phyloP scores from a whole-genome alignment of 30 jellyfish, hydroid and myxozoan species.

The Aurelia aurita complex sp. Pacific region DNA sequence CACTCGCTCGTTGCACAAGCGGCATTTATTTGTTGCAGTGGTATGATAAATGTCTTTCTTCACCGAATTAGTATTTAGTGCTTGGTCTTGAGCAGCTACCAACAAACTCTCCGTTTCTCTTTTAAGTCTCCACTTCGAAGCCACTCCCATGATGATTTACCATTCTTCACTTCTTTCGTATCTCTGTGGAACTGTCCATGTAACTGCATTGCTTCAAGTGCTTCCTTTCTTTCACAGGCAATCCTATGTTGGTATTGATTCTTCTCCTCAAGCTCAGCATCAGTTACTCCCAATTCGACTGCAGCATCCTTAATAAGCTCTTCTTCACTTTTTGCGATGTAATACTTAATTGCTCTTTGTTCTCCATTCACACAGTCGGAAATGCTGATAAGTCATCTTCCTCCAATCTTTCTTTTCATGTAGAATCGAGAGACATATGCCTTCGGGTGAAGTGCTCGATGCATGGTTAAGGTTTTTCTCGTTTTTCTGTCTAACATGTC shows the following conservation, averaged over 20 bases:
- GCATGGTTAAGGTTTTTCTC: too few species aligned
- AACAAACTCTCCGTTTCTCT: constrained; percentile 35
- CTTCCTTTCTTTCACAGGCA: constrained; percentile 35
- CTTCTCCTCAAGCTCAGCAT: constrained; percentile 39
- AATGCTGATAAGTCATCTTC: constrained; percentile 41
- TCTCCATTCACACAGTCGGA: constrained; percentile 20
- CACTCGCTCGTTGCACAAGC: constrained; percentile 38
- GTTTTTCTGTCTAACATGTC: constrained; percentile 18
- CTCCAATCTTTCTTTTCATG: constrained; percentile 35
- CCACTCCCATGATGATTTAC: constrained; percentile 22
- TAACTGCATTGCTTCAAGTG: constrained; percentile 45
- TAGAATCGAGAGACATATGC: constrained; percentile 19
- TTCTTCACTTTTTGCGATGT: constrained; percentile 23
- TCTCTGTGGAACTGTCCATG: constrained; percentile 48
- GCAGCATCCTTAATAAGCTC: constrained; percentile 16
- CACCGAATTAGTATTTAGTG: neutral
- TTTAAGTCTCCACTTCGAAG: constrained; percentile 35
- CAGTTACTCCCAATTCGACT: constrained; percentile 20
- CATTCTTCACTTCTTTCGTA: constrained; percentile 33
- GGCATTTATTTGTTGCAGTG: constrained; percentile 34
- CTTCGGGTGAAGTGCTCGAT: constrained; percentile 31
- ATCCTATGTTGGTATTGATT: constrained; percentile 13
- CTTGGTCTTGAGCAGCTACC: constrained; percentile 33
- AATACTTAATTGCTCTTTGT: neutral
- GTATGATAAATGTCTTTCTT: constrained; percentile 27